Base-by-base conservation (phyloP, 2,888 invertebrate genomes). In the Torymus auratus region DNA sequence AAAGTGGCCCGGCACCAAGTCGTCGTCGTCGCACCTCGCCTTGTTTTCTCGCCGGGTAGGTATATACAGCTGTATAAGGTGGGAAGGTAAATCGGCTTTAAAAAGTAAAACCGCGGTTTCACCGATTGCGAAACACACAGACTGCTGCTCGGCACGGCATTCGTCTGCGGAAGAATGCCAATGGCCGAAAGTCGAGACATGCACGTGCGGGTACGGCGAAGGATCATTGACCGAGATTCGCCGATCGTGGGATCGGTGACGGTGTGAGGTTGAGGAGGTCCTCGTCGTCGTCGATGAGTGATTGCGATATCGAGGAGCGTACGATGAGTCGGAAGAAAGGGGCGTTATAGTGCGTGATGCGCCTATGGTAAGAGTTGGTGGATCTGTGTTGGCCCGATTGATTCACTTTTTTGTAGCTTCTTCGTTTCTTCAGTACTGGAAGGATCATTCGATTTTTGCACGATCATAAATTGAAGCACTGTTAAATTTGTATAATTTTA, bases 51-150 rank as follows among this genome's bases (percentile, higher is more conserved):
- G 41, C 13, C 28, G 14, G 41, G 62, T 41, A n/a, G 1, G 14
- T 41, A 67, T 65, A 41, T 41, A 65, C 2, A 13, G 11, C 14
- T 13, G 10, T 15, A 23, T 11, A 58, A 14, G n/a, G 64, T 10
- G 55, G 20, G 60, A 65, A 76, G 65, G 53, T 73, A 75, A 76
- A 69, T 73, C 41, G 76, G 17, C 77, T 83, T 85, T 85, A 83
- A 87, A 86, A 86, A 86, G 86, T 86, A 86, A 86, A 86, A 86
- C 83, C 83, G 83, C 81, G 83, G 84, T 87, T 86, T 86, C 85
- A 82, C 85, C 61, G 11, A 23, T 55, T 56, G 23, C 41, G 15
- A 60, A 11, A 13, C 10, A 10, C 53, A 10, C 14, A 1, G 3
- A 12, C n/a, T 20, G 41, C 23, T 62, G 53, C 71, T 61, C 15